A percentile compares a stretch with the other conserved stretches of the same genome.
phyloP scores from a whole-genome alignment of 2,888 invertebrate species.

The Sesia bembeciformis region DNA sequence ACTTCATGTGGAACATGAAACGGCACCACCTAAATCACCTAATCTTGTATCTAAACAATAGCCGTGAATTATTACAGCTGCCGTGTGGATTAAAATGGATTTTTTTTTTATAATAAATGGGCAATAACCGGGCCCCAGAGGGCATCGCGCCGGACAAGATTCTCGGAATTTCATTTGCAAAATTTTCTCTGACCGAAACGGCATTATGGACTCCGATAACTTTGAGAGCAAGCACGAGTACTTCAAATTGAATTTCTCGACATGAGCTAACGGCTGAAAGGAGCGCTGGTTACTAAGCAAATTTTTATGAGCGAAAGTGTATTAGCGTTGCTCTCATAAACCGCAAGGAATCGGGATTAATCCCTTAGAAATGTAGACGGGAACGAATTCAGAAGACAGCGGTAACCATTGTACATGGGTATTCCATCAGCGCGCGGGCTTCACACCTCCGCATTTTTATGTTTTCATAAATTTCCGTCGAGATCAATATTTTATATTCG shows the following conservation, averaged over 20 bases:
- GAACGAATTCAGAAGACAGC: constrained; percentile 15
- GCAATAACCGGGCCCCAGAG: constrained; percentile 41
- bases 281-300: constrained; percentile 1
- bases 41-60: constrained; percentile 45
- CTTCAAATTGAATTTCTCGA: constrained; percentile 16
- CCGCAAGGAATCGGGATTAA: not conserved
- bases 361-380: not conserved
- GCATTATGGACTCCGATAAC: constrained; percentile 30
- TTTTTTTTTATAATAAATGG: constrained; percentile 50
- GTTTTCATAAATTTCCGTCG: constrained; percentile 66
- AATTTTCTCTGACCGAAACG: constrained; percentile 40
- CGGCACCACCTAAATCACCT: not conserved
- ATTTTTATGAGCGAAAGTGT: constrained; percentile 1
- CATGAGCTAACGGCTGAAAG: not conserved
- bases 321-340: constrained; percentile 1
- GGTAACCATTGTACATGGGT: constrained; percentile 31
- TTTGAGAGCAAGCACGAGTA: constrained; percentile 25
- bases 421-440: constrained; percentile 43
- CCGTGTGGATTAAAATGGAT: constrained; percentile 47
- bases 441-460: constrained; percentile 60
- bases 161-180: constrained; percentile 53
- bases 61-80: constrained; percentile 40
- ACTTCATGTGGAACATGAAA: constrained; percentile 36
- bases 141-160: constrained; percentile 28
- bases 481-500: constrained; percentile 70